Conservation (phyloP, 2,888 invertebrate species). For the Lepidocyrtoides sp. region DNA sequence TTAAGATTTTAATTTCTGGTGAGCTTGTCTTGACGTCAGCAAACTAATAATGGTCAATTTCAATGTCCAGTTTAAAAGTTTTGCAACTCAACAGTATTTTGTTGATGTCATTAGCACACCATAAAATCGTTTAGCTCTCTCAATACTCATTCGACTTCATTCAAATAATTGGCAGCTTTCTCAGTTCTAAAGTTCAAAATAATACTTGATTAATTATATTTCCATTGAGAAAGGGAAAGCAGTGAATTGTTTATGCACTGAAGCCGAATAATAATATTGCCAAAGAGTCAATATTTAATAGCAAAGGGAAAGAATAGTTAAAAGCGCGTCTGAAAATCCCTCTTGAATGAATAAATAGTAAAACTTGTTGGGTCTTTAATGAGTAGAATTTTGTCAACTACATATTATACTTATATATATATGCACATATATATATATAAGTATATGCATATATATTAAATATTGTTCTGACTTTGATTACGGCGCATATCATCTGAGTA, state of each 20-base stretch:
- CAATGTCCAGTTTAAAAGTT: background rate
- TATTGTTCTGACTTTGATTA: slow-evolving; percentile 71
- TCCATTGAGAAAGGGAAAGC: background rate
- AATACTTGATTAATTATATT: background rate
- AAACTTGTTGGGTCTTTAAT: slow-evolving; percentile 52
- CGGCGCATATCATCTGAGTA: slow-evolving; percentile 74
- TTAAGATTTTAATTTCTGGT: slow-evolving; percentile 6
- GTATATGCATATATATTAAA: slow-evolving; percentile 7
- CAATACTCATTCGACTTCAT: slow-evolving; percentile 13
- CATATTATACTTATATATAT: slow-evolving; percentile 28
- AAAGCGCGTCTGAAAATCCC: slow-evolving; percentile 72
- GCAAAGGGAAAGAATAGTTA: slow-evolving; percentile 20
- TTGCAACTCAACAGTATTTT: background rate
- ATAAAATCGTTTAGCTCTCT: slow-evolving; percentile 24
- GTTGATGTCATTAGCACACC: slow-evolving; percentile 12
- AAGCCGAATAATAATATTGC: slow-evolving; percentile 21
- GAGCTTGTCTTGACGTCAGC: slow-evolving; percentile 25
- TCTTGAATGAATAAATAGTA: slow-evolving; percentile 53
- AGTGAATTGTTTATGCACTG: slow-evolving; percentile 35
- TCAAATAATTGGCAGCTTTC: slow-evolving; percentile 43
- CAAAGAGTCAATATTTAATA: slow-evolving; percentile 3
- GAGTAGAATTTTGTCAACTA: slow-evolving; percentile 60
- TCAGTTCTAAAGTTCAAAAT: background rate
- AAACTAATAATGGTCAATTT: background rate
- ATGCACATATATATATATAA: too few species aligned